Percentiles rank a stretch among this genome's conserved stretches.
Conservation (phyloP, 2,888 invertebrate genomes). For the Nezara viridula region DNA sequence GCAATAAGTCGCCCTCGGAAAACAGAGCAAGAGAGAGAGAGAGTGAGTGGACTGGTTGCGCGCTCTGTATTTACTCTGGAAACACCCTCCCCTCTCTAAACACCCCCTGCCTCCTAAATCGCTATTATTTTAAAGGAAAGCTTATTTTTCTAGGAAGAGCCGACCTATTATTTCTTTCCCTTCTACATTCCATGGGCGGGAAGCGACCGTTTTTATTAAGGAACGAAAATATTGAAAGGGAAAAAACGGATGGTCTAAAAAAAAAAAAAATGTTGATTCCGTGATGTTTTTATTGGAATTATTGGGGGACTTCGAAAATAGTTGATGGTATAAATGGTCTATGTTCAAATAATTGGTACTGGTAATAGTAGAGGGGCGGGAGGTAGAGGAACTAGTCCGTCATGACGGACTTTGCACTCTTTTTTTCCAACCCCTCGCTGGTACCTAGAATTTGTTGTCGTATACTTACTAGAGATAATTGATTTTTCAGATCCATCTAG, state of each 20-base stretch:
- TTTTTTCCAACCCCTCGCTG: too few relatives aligned
- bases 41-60: conserved; percentile 26
- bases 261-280: background rate
- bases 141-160: conserved; percentile 35
- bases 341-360: too few relatives aligned
- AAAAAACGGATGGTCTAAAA: background rate
- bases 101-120: conserved; percentile 27
- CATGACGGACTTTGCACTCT: too few relatives aligned
- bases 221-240: conserved; percentile 36
- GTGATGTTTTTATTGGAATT: too few relatives aligned
- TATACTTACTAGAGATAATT: too few relatives aligned
- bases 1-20: conserved; percentile 37
- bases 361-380: too few relatives aligned
- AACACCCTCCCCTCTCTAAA: conserved; percentile 42
- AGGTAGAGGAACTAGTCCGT: too few relatives aligned
- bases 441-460: too few relatives aligned
- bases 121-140: conserved; percentile 54
- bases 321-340: too few relatives aligned
- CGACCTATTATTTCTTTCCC: conserved; percentile 18
- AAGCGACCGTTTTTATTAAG: conserved; percentile 24
- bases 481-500: too few relatives aligned
- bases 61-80: conserved; percentile 4
- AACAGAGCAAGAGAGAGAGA: too few relatives aligned
- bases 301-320: too few relatives aligned
- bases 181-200: background rate